Evolutionary conservation across 2,113 vertebrate genomes (phyloP).

Genomic region (Daphoenositta chrysoptera): DNA sequence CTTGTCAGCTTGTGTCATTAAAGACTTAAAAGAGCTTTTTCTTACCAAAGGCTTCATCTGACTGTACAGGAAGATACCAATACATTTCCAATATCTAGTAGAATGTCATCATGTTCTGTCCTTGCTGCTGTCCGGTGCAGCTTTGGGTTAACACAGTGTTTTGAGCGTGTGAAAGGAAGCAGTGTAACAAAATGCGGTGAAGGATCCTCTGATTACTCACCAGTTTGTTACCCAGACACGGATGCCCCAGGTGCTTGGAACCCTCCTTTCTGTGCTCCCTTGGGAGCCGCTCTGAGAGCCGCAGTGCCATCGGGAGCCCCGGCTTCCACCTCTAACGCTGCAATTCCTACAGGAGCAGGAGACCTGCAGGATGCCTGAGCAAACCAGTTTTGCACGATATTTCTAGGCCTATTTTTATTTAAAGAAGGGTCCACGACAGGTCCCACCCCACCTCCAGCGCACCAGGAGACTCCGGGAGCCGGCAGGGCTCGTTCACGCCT

Average conservation of each 20-base stretch:
- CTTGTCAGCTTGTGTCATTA: background rate
- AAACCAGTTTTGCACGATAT: background rate
- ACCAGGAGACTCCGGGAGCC: background rate
- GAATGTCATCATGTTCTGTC: background rate
- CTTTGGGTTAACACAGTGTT: background rate
- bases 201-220: background rate
- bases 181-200: accelerated
- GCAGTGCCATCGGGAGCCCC: background rate
- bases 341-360: background rate
- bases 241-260: background rate
- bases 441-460: background rate
- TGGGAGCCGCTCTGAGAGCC: background rate
- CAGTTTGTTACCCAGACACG: background rate
- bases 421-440: background rate
- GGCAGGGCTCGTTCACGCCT: background rate
- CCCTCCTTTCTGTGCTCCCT: background rate
- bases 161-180: background rate
- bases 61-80: background rate
- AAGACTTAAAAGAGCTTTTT: background rate
- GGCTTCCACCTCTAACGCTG: accelerated
- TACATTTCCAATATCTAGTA: background rate
- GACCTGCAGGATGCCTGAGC: background rate
- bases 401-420: background rate
- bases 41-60: background rate
- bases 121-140: background rate